Conservation (phyloP, 2,888 invertebrate genomes). For the Agrilus biguttatus region DNA sequence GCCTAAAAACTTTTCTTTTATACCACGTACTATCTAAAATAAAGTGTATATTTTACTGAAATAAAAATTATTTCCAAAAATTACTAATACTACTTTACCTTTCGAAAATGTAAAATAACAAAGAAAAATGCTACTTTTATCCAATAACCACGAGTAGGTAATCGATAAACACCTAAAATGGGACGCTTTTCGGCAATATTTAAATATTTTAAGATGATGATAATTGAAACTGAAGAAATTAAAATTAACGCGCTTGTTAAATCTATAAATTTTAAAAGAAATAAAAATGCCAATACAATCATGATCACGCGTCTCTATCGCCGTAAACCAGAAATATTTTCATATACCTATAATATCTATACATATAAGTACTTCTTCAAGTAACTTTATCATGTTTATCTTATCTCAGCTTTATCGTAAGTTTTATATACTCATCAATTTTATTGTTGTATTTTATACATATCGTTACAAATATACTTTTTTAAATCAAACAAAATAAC, state of each 20-base stretch:
- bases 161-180: conserved; percentile 38
- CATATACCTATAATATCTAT: too few species aligned
- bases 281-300: too few species aligned
- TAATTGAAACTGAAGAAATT: conserved; percentile 5
- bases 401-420: too few species aligned
- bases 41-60: conserved; percentile 7
- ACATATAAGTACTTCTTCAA: too few species aligned
- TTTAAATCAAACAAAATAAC: too few species aligned
- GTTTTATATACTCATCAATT: too few species aligned
- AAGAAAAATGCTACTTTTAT: conserved; percentile 38
- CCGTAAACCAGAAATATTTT: too few species aligned
- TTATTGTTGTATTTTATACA: too few species aligned
- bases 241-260: conserved; percentile 5
- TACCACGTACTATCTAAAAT: conserved; percentile 7
- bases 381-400: too few species aligned
- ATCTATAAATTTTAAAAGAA: conserved; percentile 1
- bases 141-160: conserved; percentile 34
- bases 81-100: conserved; percentile 31
- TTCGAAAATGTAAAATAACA: conserved; percentile 27
- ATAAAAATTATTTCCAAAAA: conserved; percentile 12
- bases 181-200: conserved; percentile 17
- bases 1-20: conserved; percentile 21
- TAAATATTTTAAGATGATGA: conserved; percentile 5
- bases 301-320: too few species aligned
- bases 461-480: too few species aligned